These are phyloP conservation scores for Trissoscelio sp. DNA, from an alignment of 2,888 invertebrate genomes.

Conservation along the genomic window DNA sequence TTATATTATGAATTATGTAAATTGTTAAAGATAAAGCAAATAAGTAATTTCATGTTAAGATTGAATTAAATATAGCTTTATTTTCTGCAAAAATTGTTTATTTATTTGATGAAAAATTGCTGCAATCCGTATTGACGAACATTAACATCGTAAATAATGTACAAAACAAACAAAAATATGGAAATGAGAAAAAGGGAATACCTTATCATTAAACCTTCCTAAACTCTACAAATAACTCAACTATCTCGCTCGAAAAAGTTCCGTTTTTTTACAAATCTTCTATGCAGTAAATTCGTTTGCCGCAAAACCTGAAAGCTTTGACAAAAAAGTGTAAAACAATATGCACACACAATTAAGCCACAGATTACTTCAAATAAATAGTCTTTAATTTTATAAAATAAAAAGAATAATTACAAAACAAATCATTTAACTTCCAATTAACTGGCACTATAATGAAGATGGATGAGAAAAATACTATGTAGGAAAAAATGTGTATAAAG, in stretches of 20 bases:
- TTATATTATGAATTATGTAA: neutral
- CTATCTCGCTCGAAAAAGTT: conserved; percentile 23
- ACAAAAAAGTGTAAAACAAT: conserved; percentile 55
- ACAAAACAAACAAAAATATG: conserved; percentile 12
- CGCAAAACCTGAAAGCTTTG: conserved; percentile 66
- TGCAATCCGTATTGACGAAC: conserved; percentile 14
- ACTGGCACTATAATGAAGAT: too few species aligned
- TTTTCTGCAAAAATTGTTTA: conserved; percentile 62
- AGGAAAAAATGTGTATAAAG: neutral
- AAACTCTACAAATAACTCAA: conserved; percentile 39
- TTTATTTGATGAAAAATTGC: conserved; percentile 19
- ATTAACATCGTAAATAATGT: conserved; percentile 22
- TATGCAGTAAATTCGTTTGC: conserved; percentile 36
- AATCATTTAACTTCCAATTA: too few species aligned
- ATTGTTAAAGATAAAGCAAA: conserved; percentile 46
- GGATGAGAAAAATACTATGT: too few species aligned
- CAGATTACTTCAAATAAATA: neutral
- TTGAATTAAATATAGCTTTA: conserved; percentile 62
- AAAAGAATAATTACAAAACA: too few species aligned
- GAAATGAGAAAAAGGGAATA: conserved; percentile 26
- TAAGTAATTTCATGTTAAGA: conserved; percentile 41
- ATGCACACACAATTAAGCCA: conserved; percentile 4
- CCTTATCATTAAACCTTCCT: conserved; percentile 25
- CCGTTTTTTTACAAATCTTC: conserved; percentile 38
- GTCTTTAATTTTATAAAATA: too few species aligned